Conservation (phyloP, 2,797 vertebrate species). For the Acanthornis magna region DNA sequence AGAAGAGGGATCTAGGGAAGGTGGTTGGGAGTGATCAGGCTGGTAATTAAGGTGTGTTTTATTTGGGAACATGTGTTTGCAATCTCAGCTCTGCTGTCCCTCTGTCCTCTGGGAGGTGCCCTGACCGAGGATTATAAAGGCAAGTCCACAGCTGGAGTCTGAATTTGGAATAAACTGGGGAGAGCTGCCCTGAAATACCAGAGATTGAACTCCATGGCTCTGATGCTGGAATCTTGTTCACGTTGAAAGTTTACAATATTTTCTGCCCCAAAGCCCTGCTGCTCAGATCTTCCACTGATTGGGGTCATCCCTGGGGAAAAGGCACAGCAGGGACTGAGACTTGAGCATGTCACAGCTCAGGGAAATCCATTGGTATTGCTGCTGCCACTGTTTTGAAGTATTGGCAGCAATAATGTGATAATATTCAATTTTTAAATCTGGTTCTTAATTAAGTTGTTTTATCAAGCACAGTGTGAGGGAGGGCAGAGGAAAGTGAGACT, state of each 20-base stretch:
- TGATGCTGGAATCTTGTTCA: neutral
- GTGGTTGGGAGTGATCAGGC: neutral
- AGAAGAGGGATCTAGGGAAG: neutral
- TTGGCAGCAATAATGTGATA: neutral
- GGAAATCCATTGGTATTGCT: neutral
- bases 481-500: neutral
- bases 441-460: neutral
- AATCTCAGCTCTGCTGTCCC: neutral
- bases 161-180: neutral
- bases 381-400: accelerated
- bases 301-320: neutral
- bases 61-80: neutral
- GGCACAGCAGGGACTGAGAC: neutral
- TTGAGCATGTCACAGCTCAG: neutral
- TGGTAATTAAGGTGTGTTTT: neutral
- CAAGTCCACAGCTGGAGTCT: neutral
- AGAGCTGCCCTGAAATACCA: neutral
- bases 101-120: neutral
- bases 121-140: neutral
- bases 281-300: neutral
- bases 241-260: neutral
- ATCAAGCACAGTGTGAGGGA: neutral
- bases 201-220: neutral
- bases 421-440: neutral
- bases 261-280: neutral